Percentiles rank a stretch among this genome's conserved stretches.
phyloP scores from a whole-genome alignment of 2,888 invertebrate genomes.

The Drosophila subquinaria region DNA sequence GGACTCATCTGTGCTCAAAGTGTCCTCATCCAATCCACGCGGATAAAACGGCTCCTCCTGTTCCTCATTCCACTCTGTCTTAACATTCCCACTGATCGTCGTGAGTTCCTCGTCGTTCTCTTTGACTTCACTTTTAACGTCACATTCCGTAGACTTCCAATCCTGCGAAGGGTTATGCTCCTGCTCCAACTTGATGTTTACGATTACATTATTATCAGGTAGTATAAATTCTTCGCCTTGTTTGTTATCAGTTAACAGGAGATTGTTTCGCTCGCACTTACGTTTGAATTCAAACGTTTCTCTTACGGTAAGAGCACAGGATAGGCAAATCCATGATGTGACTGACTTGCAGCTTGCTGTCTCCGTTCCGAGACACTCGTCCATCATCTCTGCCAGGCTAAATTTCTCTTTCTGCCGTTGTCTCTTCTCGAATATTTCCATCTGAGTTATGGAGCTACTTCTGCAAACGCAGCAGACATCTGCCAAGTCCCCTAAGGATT shows the following conservation, averaged over 20 bases:
- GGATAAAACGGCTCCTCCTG: too few relatives aligned
- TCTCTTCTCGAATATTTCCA: not conserved
- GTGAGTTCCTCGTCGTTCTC: too few relatives aligned
- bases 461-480: not conserved
- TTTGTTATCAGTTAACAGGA: not conserved
- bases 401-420: not conserved
- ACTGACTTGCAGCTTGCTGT: conserved; percentile 17
- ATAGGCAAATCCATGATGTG: conserved; percentile 33
- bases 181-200: too few relatives aligned
- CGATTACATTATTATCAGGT: too few relatives aligned
- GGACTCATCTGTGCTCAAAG: not conserved
- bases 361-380: not conserved
- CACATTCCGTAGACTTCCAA: not conserved
- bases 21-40: not conserved
- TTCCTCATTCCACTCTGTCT: too few relatives aligned
- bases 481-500: not conserved
- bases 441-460: not conserved
- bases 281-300: conserved; percentile 41
- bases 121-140: too few relatives aligned
- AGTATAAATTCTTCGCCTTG: too few relatives aligned
- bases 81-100: too few relatives aligned
- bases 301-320: conserved; percentile 29
- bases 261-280: conserved; percentile 31
- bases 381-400: not conserved
- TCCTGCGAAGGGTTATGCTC: not conserved